A percentile compares a stretch with the other conserved stretches of the same genome.
These are phyloP conservation scores for Dasyurus viverrinus DNA, from an alignment of 2,113 vertebrate genomes.

Conservation along the genomic window DNA sequence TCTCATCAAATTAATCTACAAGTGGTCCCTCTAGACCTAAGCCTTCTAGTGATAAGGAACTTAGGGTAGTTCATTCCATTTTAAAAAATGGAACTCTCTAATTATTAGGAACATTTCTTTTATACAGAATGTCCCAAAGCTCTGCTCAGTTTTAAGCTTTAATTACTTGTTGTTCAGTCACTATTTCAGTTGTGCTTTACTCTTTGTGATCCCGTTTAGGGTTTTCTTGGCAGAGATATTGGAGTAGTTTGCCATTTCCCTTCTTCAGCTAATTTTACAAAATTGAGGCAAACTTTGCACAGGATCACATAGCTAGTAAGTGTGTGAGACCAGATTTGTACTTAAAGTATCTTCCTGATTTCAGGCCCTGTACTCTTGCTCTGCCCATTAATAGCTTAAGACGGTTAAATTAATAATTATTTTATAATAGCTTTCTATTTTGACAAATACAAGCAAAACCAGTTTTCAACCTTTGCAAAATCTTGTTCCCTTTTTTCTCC, in stretches of 20 bases:
- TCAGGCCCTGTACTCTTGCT: neutral
- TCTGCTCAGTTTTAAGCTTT: neutral
- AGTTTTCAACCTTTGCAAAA: no score
- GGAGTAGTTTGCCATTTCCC: no score
- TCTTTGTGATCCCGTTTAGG: no score
- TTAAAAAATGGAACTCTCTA: neutral
- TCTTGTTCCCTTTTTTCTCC: no score
- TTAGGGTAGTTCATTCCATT: neutral
- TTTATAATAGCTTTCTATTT: no score
- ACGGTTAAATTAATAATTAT: neutral
- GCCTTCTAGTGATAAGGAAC: neutral
- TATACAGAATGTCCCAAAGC: neutral
- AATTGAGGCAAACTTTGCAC: neutral
- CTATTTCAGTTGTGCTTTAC: no score
- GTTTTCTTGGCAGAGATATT: no score
- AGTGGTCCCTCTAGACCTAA: neutral
- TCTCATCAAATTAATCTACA: neutral
- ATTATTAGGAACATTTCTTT: neutral
- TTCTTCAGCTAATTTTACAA: no score
- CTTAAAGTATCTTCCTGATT: neutral
- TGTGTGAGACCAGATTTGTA: neutral
- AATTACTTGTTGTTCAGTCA: neutral
- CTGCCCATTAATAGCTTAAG: neutral
- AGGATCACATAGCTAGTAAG: neutral
- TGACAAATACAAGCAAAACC: no score